These are phyloP conservation scores for Pseudochromis fuscus DNA, from an alignment of 2,797 vertebrate genomes.

Conservation along the genomic window DNA sequence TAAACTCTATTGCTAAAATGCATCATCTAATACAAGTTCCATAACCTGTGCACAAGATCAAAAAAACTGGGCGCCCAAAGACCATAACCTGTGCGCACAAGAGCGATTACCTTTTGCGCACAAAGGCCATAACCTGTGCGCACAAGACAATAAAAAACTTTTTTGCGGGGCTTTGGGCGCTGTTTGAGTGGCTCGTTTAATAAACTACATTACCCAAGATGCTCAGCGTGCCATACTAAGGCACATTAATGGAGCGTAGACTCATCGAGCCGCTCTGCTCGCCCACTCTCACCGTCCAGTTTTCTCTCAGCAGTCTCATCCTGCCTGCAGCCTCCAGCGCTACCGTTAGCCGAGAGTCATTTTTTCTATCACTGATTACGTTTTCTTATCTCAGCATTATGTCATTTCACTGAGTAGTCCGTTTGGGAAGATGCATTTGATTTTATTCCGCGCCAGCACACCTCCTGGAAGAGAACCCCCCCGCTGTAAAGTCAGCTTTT, in stretches of 20 bases:
- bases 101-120: no score
- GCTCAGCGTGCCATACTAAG: slow-evolving; percentile 8
- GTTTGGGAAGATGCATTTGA: slow-evolving; percentile 32
- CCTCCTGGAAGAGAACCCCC: slow-evolving; percentile 2
- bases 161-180: no score
- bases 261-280: slow-evolving; percentile 24
- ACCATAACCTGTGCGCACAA: no score
- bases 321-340: slow-evolving; percentile 33
- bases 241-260: slow-evolving; percentile 45
- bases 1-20: no score
- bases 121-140: no score
- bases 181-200: no score
- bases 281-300: slow-evolving; percentile 35
- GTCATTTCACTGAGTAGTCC: neutral
- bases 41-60: no score
- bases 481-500: slow-evolving; percentile 37
- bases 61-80: no score
- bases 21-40: no score
- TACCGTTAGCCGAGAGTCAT: slow-evolving; percentile 59
- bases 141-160: no score
- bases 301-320: slow-evolving; percentile 53
- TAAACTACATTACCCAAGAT: slow-evolving; percentile 65
- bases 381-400: neutral
- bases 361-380: neutral
- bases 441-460: neutral